Percentiles rank a stretch among this genome's conserved stretches.
Evolutionary conservation across 2,888 invertebrate genomes (phyloP).

Genomic region (Tethea ocularis): DNA sequence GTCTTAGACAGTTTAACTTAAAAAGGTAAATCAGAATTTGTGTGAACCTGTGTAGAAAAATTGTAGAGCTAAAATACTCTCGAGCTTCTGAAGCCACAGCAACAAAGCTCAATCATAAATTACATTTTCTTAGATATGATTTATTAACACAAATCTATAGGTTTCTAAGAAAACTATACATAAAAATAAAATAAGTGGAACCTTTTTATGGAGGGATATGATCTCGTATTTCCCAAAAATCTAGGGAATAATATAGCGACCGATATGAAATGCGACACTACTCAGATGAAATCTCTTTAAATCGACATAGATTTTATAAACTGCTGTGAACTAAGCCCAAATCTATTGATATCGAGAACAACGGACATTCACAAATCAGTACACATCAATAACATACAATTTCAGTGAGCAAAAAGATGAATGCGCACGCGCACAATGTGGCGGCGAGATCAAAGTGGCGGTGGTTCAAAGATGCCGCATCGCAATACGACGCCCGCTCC

Average conservation of each 20-base stretch:
- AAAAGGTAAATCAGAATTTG: too few relatives aligned
- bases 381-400: conserved; percentile 55
- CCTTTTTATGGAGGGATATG: neutral
- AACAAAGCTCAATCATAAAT: too few relatives aligned
- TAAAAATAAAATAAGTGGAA: neutral
- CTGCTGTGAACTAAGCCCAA: conserved; percentile 13
- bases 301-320: conserved; percentile 1
- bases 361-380: conserved; percentile 61
- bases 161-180: too few relatives aligned
- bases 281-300: neutral
- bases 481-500: conserved; percentile 71
- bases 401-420: conserved; percentile 62
- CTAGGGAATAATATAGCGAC: neutral
- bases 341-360: conserved; percentile 51
- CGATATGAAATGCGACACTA: neutral
- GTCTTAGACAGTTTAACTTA: too few relatives aligned
- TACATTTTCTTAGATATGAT: too few relatives aligned
- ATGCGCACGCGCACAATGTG: conserved; percentile 73
- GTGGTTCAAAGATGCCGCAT: conserved; percentile 71
- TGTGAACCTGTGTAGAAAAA: too few relatives aligned
- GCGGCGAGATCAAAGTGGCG: conserved; percentile 69
- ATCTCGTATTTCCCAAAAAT: neutral
- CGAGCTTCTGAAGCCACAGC: too few relatives aligned
- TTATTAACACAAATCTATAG: too few relatives aligned
- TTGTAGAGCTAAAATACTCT: too few relatives aligned